Percentiles rank a stretch among this genome's conserved stretches.
Evolutionary conservation across 2,113 vertebrate species (phyloP).

Genomic region (Pimephales promelas): DNA sequence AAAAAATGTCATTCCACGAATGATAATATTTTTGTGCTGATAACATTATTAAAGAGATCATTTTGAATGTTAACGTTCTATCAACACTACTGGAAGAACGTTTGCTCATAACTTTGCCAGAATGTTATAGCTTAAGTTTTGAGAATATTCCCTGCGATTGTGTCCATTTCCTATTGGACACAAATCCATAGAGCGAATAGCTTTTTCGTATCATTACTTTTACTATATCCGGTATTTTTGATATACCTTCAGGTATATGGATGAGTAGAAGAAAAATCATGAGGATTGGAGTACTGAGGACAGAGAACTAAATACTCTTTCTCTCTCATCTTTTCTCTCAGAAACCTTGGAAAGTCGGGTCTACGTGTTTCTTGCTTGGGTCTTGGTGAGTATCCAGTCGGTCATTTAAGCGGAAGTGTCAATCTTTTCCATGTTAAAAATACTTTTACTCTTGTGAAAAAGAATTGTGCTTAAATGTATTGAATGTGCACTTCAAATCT

Average conservation of each 20-base stretch:
- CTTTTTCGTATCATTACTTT: no score
- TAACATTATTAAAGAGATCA: no score
- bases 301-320: neutral
- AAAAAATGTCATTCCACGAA: no score
- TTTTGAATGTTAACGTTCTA: no score
- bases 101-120: no score
- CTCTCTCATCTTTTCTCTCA: slow-evolving; percentile 50
- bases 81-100: no score
- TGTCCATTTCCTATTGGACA: neutral
- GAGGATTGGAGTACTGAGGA: neutral
- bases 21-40: no score
- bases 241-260: neutral
- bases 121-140: no score
- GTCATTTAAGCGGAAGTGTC: neutral
- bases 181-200: neutral
- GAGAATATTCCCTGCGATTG: no score
- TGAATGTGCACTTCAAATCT: neutral
- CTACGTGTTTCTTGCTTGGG: slow-evolving; percentile 79
- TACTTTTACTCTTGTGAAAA: neutral
- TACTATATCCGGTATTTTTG: no score
- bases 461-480: no score
- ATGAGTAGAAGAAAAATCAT: neutral
- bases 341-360: slow-evolving; percentile 79
- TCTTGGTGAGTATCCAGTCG: slow-evolving; percentile 69
- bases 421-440: neutral